Evolutionary conservation across 2,797 vertebrate genomes (phyloP), one percentile per base, ranked within the genome.

Genomic region (Astyanax mexicanus): DNA sequence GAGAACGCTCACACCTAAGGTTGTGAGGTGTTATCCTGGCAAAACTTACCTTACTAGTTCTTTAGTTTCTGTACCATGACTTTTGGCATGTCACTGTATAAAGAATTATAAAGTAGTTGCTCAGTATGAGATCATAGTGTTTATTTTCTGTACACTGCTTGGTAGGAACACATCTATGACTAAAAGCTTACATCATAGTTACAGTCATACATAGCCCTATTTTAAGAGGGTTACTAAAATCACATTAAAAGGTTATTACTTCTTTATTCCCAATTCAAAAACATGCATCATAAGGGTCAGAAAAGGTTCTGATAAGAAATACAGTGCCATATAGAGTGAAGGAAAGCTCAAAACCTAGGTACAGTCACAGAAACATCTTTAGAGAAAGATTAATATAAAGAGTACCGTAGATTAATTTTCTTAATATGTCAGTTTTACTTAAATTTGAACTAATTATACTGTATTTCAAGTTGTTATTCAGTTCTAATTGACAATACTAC

Each of bases 131-230:
- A 79, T 80, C 72, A 70, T 62, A 38, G 65, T 12, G 6, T 23
- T 64, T 60, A 52, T 49, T 27, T 6, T 35, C 65, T n/a, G n/a
- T n/a, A n/a, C 68, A 69, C 32, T 69, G 40, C 45, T 78, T 76
- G 74, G 66, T 77, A 66, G 49, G 64, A 80, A 77, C 47, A 29
- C 10, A 58, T 77, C 73, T 74, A 47, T n/a, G 27, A 83, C 44
- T 71, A 38, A 58, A 72, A 27, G 64, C 69, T 78, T 75, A 78
- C 44, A 61, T 78, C 75, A 78, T 57, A 32, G 32, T 54, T 55
- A n/a, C n/a, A 23, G 75, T 78, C 75, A 72, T 51, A 58, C 55
- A 72, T 60, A n/a, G n/a, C n/a, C n/a, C n/a, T n/a, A 66, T 72
- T 72, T 58, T 49, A 21, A 35, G 40, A 77, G 35, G 71, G 47